Conservation (phyloP, 2,888 invertebrate genomes). For the Rotaria socialis region DNA sequence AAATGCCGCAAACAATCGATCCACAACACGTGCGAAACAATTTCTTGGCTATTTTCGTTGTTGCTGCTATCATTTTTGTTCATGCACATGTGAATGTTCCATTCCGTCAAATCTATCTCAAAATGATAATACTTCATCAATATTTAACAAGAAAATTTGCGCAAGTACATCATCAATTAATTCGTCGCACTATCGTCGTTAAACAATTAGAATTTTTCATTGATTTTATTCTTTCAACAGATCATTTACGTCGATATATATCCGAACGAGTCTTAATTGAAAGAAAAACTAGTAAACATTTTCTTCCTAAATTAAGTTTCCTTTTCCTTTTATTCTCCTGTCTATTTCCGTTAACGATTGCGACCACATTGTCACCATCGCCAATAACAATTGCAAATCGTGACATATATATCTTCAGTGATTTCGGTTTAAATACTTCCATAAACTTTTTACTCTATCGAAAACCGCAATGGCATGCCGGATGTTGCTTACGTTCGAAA, state of each 20-base stretch:
- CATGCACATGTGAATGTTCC: constrained; percentile 32
- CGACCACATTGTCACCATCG: background rate
- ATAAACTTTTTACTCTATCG: background rate
- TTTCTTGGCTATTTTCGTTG: constrained; percentile 37
- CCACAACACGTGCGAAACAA: constrained; percentile 22
- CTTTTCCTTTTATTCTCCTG: background rate
- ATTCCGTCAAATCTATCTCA: constrained; percentile 17
- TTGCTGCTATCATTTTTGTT: constrained; percentile 4
- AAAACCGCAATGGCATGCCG: background rate
- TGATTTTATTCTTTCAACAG: background rate
- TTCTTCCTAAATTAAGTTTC: background rate
- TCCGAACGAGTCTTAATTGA: background rate
- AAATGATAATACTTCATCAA: background rate
- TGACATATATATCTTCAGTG: background rate
- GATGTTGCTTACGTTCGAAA: background rate
- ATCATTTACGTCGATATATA: background rate
- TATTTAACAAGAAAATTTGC: background rate
- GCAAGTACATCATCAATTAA: background rate
- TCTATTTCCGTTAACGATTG: background rate
- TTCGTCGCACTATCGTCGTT: background rate
- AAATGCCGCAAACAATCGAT: background rate
- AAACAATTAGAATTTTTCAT: background rate
- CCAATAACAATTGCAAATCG: background rate
- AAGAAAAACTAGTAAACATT: background rate
- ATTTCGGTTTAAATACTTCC: background rate